These are phyloP conservation scores for Neomonachus schauinslandi DNA, from an alignment of 2,113 vertebrate genomes.

Conservation along the genomic window DNA sequence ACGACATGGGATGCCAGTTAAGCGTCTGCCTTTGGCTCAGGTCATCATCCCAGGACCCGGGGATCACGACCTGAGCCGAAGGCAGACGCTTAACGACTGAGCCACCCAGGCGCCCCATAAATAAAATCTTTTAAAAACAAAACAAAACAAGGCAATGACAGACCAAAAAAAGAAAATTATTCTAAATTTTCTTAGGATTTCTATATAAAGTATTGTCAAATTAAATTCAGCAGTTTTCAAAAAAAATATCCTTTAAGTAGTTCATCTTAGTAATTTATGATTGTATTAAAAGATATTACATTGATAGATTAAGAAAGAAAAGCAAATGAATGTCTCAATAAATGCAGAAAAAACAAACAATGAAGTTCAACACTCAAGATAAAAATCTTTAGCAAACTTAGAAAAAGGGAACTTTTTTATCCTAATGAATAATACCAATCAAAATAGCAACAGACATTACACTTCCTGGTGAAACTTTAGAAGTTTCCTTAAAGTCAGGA, in stretches of 20 bases:
- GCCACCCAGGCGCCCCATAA: no score
- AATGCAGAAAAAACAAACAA: not conserved
- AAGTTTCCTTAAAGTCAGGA: not conserved
- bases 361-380: not conserved
- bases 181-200: not conserved
- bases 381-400: not conserved
- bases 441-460: not conserved
- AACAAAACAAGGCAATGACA: not conserved
- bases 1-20: not conserved
- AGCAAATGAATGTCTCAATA: not conserved
- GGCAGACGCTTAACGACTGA: no score
- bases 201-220: not conserved
- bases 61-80: no score
- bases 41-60: no score
- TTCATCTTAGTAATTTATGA: not conserved
- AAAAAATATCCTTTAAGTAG: not conserved
- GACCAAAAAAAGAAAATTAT: not conserved
- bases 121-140: no score
- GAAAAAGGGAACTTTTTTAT: not conserved
- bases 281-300: not conserved
- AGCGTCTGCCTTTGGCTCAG: no score
- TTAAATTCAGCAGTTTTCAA: not conserved
- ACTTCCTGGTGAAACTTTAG: not conserved
- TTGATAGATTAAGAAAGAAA: not conserved
- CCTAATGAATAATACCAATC: not conserved